Conservation (phyloP, 2,797 vertebrate species). For the Cheracebus regulus region DNA sequence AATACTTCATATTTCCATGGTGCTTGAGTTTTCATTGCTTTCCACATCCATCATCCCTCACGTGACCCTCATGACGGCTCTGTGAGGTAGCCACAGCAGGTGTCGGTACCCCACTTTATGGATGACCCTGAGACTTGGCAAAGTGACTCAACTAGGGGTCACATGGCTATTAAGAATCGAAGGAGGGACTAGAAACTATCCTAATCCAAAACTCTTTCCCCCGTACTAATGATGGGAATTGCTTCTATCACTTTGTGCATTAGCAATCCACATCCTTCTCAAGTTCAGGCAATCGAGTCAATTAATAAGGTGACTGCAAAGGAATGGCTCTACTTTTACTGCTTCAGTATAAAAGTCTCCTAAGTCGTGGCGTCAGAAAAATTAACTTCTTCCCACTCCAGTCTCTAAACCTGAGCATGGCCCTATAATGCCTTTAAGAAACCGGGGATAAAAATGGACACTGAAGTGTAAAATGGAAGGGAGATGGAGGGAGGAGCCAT, state of each 20-base stretch:
- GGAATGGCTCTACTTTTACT: conserved; percentile 43
- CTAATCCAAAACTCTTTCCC: not conserved
- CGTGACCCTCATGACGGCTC: not conserved
- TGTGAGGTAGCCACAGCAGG: conserved; percentile 1
- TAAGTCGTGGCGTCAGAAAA: conserved; percentile 40
- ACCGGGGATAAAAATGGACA: not conserved
- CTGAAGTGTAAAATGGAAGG: not conserved
- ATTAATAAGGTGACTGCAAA: conserved; percentile 52
- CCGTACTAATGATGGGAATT: not conserved
- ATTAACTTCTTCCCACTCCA: conserved; percentile 39
- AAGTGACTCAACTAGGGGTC: conserved; percentile 50
- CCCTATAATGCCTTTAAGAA: conserved; percentile 55
- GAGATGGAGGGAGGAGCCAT: not conserved
- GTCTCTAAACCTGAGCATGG: conserved; percentile 70
- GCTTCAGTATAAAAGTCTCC: conserved; percentile 49
- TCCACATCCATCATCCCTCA: not conserved
- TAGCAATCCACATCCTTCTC: not conserved
- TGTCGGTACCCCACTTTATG: not conserved
- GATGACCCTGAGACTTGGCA: conserved; percentile 69
- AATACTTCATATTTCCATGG: not conserved
- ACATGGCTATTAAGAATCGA: conserved; percentile 68
- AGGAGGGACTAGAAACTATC: conserved; percentile 3
- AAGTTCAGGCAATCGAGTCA: not conserved
- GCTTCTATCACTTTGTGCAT: conserved; percentile 26
- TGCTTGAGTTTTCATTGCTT: not conserved